A percentile compares a stretch with the other conserved stretches of the same genome.
These are phyloP conservation scores for Phalacrocorax aristotelis DNA, from an alignment of 2,113 vertebrate species.

Conservation along the genomic window DNA sequence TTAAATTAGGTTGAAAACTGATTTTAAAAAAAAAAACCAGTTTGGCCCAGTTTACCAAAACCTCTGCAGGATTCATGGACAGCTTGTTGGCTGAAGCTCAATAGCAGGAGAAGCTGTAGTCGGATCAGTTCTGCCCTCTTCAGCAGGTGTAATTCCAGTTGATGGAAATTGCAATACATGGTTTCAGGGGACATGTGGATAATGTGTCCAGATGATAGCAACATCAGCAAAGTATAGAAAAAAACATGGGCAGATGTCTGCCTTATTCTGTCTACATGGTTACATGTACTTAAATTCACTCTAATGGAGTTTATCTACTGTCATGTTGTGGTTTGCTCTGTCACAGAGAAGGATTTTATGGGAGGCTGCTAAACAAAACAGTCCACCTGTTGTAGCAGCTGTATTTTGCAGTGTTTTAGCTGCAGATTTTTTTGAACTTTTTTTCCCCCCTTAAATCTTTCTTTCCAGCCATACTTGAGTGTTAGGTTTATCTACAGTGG, in stretches of 20 bases:
- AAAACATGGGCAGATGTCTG: conserved; percentile 71
- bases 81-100: neutral
- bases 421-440: neutral
- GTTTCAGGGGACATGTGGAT: conserved; percentile 62
- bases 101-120: neutral
- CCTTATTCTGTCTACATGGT: conserved; percentile 65
- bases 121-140: neutral
- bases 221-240: conserved; percentile 60
- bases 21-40: neutral
- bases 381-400: conserved; percentile 44
- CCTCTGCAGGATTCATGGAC: neutral
- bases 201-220: conserved; percentile 60
- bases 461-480: neutral
- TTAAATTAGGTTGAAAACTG: neutral
- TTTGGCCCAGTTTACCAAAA: neutral
- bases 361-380: conserved; percentile 46
- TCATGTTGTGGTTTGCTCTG: conserved; percentile 41
- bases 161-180: conserved; percentile 44
- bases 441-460: neutral
- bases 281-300: conserved; percentile 63
- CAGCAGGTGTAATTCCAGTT: conserved; percentile 43
- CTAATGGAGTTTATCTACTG: conserved; percentile 60
- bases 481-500: conserved; percentile 28
- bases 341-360: conserved; percentile 62
- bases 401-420: conserved; percentile 30